These are phyloP conservation scores for Cebus imitator DNA, from an alignment of 2,113 vertebrate genomes.

Conservation along the genomic window DNA sequence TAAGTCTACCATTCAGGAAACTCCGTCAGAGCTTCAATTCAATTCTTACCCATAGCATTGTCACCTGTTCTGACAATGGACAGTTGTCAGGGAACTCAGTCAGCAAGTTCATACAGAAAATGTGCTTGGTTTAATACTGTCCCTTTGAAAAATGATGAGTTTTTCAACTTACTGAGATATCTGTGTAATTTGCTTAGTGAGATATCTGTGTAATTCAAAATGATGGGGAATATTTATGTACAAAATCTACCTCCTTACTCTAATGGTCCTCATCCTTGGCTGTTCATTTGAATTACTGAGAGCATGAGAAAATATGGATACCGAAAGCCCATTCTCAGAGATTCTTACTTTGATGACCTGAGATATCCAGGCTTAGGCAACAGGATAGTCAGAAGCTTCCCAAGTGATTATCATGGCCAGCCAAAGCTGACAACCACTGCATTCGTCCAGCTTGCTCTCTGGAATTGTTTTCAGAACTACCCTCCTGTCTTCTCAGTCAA, in stretches of 20 bases:
- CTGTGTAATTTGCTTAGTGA: neutral
- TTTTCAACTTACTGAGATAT: neutral
- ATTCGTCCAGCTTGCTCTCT: neutral
- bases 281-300: neutral
- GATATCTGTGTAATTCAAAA: neutral
- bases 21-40: neutral
- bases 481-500: neutral
- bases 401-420: neutral
- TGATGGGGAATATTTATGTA: neutral
- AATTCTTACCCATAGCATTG: neutral
- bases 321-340: neutral
- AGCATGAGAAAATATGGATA: neutral
- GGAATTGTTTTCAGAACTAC: neutral
- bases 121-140: neutral
- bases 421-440: neutral
- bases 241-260: neutral
- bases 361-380: neutral
- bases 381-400: neutral
- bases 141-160: constrained; percentile 1
- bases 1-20: neutral
- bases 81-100: neutral
- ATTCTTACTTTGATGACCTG: neutral
- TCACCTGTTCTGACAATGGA: neutral
- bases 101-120: neutral
- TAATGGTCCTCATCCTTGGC: neutral